These are phyloP conservation scores for Yponomeuta evonymella DNA, from an alignment of 2,888 invertebrate species.

Conservation along the genomic window DNA sequence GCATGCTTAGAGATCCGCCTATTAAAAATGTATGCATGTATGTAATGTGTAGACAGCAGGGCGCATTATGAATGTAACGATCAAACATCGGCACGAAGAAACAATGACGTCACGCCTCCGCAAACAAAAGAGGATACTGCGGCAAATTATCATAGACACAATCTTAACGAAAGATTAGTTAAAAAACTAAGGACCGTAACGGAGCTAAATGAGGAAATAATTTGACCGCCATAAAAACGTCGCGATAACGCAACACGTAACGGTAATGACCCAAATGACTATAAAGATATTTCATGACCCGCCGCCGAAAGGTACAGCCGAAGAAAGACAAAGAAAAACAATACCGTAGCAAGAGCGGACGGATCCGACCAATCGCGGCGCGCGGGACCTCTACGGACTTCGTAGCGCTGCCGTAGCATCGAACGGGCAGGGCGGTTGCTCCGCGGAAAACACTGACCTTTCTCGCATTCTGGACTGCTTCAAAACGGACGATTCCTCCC, in stretches of 20 bases:
- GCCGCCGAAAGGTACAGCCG: constrained; percentile 4
- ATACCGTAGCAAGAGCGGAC: constrained; percentile 8
- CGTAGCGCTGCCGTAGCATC: constrained; percentile 35
- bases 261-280: not conserved
- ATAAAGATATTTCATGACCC: not conserved
- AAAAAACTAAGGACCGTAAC: not conserved
- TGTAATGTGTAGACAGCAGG: not conserved
- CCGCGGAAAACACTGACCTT: constrained; percentile 52
- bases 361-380: constrained; percentile 47
- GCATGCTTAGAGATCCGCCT: not conserved
- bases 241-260: not conserved
- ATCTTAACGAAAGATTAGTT: not conserved
- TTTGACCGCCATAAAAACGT: not conserved
- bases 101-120: not conserved
- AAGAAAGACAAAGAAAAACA: constrained; percentile 14
- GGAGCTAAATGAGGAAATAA: not conserved
- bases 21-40: not conserved
- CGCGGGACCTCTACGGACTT: constrained; percentile 56
- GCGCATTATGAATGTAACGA: constrained; percentile 1
- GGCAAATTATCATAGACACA: not conserved
- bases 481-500: constrained; percentile 16
- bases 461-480: constrained; percentile 43
- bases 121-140: not conserved
- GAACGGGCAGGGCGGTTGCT: constrained; percentile 42
- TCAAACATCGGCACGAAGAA: not conserved